These are phyloP conservation scores for Camponotus vicinus DNA, from an alignment of 1,140 invertebrate species.

Conservation along the genomic window DNA sequence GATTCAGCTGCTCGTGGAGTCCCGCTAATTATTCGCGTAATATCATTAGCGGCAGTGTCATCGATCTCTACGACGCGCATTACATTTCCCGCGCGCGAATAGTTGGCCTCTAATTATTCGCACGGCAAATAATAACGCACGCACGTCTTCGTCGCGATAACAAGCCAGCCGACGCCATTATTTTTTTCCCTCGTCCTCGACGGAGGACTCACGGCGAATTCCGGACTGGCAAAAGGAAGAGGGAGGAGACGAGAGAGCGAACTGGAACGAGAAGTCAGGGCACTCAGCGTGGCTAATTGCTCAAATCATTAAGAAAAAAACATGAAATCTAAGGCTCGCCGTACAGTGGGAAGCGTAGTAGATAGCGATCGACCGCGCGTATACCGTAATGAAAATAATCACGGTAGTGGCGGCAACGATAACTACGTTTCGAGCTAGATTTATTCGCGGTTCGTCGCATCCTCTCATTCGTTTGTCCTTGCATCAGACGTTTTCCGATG, in stretches of 20 bases:
- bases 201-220: slow-evolving; percentile 50
- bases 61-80: slow-evolving; percentile 16
- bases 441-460: slow-evolving; percentile 67
- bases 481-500: not conserved
- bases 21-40: slow-evolving; percentile 64
- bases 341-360: slow-evolving; percentile 82
- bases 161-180: slow-evolving; percentile 61
- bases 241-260: slow-evolving; percentile 72
- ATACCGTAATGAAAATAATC: slow-evolving; percentile 86
- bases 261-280: slow-evolving; percentile 83
- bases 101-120: slow-evolving; percentile 41
- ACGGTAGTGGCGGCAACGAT: slow-evolving; percentile 76
- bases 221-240: slow-evolving; percentile 51
- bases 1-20: slow-evolving; percentile 66
- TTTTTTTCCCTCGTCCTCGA: slow-evolving; percentile 58
- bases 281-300: slow-evolving; percentile 86
- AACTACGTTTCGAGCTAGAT: slow-evolving; percentile 76
- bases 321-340: slow-evolving; percentile 83
- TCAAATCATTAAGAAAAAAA: slow-evolving; percentile 87
- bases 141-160: slow-evolving; percentile 58
- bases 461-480: slow-evolving; percentile 66
- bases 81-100: slow-evolving; percentile 7
- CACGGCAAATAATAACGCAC: slow-evolving; percentile 39
- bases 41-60: slow-evolving; percentile 30
- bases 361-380: slow-evolving; percentile 81